Percentiles rank a stretch among this genome's conserved stretches.
Evolutionary conservation across 1,140 invertebrate species (phyloP).

Genomic region (Heliconius melpomene): DNA sequence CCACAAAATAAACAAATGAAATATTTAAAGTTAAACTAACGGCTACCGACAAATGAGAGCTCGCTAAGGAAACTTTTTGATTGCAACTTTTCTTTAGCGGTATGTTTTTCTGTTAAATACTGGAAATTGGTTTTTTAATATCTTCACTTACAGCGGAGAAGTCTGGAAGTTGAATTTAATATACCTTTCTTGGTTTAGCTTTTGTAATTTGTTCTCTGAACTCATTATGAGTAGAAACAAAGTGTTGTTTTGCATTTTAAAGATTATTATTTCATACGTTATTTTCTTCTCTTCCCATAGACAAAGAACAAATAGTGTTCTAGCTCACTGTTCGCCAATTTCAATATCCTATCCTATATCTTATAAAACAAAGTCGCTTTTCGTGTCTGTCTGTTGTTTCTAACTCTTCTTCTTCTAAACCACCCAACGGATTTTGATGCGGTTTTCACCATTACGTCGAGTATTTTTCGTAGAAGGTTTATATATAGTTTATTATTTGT

Average conservation of each 20-base stretch:
- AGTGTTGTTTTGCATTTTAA: not conserved
- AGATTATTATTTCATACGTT: not conserved
- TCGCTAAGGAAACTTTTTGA: not conserved
- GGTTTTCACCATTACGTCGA: no score
- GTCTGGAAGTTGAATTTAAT: not conserved
- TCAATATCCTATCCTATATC: no score
- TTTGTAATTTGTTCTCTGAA: not conserved
- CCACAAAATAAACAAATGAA: not conserved
- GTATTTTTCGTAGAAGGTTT: no score
- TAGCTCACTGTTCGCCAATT: no score
- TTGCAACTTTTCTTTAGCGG: conserved; percentile 5
- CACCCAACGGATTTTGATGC: no score
- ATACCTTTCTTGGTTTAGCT: not conserved
- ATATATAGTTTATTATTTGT: no score
- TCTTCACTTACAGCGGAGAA: not conserved
- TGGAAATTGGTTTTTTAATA: conserved; percentile 11
- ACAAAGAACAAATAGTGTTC: no score
- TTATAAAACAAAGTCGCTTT: no score
- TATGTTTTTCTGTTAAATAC: conserved; percentile 7
- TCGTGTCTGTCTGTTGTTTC: no score
- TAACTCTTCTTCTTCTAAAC: no score
- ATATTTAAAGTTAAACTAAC: not conserved
- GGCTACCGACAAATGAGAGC: not conserved
- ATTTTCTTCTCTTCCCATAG: no score
- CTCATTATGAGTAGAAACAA: not conserved